Evolutionary conservation across 2,113 vertebrate species (phyloP), one percentile per base, ranked within the genome.

Genomic region (Toxotes chatareus): DNA sequence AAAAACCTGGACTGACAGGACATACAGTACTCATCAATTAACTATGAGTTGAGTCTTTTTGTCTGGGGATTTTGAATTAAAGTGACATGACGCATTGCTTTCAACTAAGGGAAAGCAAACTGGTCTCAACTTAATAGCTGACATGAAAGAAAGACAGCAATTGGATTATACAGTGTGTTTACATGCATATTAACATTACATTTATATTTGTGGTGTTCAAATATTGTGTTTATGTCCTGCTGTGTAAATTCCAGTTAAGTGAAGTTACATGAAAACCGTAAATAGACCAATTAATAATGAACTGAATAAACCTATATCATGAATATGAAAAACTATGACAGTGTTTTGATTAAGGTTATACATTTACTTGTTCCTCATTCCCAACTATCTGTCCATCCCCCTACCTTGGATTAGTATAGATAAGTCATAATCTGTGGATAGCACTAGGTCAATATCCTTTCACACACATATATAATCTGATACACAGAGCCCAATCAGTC

Each of bases 371-470:
- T 68, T 78, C 53, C 17, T 17, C 38, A n/a, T 21, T 72, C 53
- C 49, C 51, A 31, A 46, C 75, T 60, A 32, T 59, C 51, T 49
- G 47, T 76, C 27, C 65, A 82, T 47, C 67, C 79, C 67, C 61
- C 73, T 71, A 80, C 74, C 67, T 86, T 85, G 87, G 92, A 93
- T 93, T 90, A 91, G 86, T 76, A 88, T 76, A 75, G 79, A 91
- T 91, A 87, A 85, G 8, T 87, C 80, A 91, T 93, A 94, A 93
- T 88, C 92, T 90, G 86, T 70, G 72, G 60, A 70, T 47, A 59
- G 88, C 71, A 68, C 47, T 36, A 42, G 74, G 85, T 91, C 76
- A 90, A 76, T 83, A 89, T 88, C 74, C 82, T 86, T 82, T 61
- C 51, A 83, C 63, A 55, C 72, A 89, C 49, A 66, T 46, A 67